Base-by-base conservation (phyloP, 2,113 vertebrate genomes). In the Garra rufa region DNA sequence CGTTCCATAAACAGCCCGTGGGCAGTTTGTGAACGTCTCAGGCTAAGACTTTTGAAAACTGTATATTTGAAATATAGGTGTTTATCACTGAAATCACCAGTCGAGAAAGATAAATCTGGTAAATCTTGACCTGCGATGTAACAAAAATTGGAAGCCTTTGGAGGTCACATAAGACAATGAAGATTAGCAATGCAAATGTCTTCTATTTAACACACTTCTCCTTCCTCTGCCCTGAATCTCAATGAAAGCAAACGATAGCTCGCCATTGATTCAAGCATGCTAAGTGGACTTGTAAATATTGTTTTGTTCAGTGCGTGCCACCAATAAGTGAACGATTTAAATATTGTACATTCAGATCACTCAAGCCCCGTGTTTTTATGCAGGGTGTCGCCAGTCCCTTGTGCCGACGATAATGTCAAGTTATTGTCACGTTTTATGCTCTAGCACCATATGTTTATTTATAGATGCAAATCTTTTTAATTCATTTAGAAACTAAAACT, bases 201-300 rank as follows among this genome's bases (percentile, higher is more conserved):
- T 63, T 48, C 43, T 63, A 4, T 63, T 65, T 17, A 73, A 43
- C 26, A 48, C 67, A 10, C 38, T 48, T 43, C 65, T 73, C 41
- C 13, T 26, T 44, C 21, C 77, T 74, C 26, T 74, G 41, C 19
- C 17, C 15, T 83, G 63, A 75, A 41, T 73, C 44, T 67, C 74
- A 65, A 69, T 83, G 82, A 75, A 79, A 81, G 52, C 46, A 83
- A 50, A 85, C 43, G 17, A 50, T 41, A 76, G 69, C 57, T 76
- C 34, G 10, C 30, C 80, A 88, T 75, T 80, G 80, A 88, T 85
- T 75, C 69, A 50, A 38, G 50, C 48, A 46, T 11, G 28, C 17
- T 67, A 65, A 65, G 50, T 80, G 44, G 43, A 83, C 38, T 24
- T 57, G 30, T 67, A 28, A 76, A 76, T 83, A 26, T 75, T 9